Conservation (phyloP, 1,140 invertebrate genomes). For the Mamestra configurata region DNA sequence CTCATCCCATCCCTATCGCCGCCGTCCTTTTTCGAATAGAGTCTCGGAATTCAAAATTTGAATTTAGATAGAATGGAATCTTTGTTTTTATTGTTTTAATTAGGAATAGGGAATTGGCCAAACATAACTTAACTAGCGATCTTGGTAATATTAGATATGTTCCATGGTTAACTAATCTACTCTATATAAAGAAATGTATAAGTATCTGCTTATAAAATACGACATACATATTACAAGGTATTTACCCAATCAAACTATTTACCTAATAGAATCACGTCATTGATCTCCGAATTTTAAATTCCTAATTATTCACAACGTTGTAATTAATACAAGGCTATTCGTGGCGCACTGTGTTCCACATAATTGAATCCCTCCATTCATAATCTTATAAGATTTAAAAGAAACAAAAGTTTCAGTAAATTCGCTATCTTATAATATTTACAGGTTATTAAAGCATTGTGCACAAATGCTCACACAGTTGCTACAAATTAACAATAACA, state of each 20-base stretch:
- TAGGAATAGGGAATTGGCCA: background rate
- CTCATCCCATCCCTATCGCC: slow-evolving; percentile 80
- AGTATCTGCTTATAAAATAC: too few species aligned
- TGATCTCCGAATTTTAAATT: too few species aligned
- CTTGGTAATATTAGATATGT: background rate
- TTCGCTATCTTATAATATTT: background rate
- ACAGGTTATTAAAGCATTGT: background rate
- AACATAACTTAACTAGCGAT: background rate
- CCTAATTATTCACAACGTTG: too few species aligned
- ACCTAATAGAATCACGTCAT: too few species aligned
- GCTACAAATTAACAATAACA: slow-evolving; percentile 58
- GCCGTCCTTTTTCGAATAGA: slow-evolving; percentile 75
- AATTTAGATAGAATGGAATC: slow-evolving; percentile 40
- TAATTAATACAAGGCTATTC: too few species aligned
- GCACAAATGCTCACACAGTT: slow-evolving; percentile 50
- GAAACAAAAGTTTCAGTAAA: background rate
- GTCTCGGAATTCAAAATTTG: slow-evolving; percentile 76
- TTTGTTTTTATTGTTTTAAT: slow-evolving; percentile 27
- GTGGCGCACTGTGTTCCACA: too few species aligned
- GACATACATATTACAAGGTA: too few species aligned
- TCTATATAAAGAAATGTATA: too few species aligned
- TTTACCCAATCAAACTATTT: too few species aligned
- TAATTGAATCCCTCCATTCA: too few species aligned
- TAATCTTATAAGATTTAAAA: background rate
- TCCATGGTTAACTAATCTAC: too few species aligned